Evolutionary conservation across 1,140 invertebrate species (phyloP).

Genomic region (Thalassaphorura encarpata): DNA sequence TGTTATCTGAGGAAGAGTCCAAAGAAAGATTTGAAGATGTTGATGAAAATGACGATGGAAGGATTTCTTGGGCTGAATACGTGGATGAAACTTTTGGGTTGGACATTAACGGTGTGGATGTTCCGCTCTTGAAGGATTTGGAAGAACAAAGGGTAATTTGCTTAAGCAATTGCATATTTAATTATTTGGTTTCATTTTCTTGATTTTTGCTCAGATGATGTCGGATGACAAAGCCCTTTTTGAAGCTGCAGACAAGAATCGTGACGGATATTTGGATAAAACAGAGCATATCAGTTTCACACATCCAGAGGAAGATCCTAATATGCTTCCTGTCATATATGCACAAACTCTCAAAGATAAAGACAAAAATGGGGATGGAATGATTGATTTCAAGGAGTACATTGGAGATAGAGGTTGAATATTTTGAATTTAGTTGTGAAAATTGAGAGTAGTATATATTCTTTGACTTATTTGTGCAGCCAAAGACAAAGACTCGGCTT

Average conservation of each 20-base stretch:
- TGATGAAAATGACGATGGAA: slow-evolving; percentile 70
- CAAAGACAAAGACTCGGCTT: slow-evolving; percentile 63
- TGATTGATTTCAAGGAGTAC: slow-evolving; percentile 71
- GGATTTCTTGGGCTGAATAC: slow-evolving; percentile 81
- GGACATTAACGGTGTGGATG: slow-evolving; percentile 42
- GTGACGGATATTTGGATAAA: slow-evolving; percentile 63
- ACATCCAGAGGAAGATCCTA: slow-evolving; percentile 84
- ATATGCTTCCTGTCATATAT: slow-evolving; percentile 75
- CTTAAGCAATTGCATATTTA: slow-evolving; percentile 10
- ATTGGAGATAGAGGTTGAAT: slow-evolving; percentile 56
- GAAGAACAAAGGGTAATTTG: slow-evolving; percentile 34
- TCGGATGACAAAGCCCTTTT: slow-evolving; percentile 77
- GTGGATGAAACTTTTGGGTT: slow-evolving; percentile 67
- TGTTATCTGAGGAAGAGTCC: slow-evolving; percentile 78
- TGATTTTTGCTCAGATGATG: slow-evolving; percentile 38
- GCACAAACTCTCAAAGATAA: slow-evolving; percentile 71
- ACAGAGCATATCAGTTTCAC: slow-evolving; percentile 81
- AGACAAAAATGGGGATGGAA: slow-evolving; percentile 73
- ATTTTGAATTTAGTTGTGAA: not conserved
- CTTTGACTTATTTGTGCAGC: slow-evolving; percentile 35
- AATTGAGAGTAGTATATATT: slow-evolving; percentile 1
- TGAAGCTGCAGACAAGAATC: slow-evolving; percentile 70
- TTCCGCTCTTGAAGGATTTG: slow-evolving; percentile 29
- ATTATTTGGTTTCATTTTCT: not conserved
- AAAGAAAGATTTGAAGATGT: slow-evolving; percentile 74